Conservation (phyloP, 2,113 vertebrate species). For the Aramus guarauna region DNA sequence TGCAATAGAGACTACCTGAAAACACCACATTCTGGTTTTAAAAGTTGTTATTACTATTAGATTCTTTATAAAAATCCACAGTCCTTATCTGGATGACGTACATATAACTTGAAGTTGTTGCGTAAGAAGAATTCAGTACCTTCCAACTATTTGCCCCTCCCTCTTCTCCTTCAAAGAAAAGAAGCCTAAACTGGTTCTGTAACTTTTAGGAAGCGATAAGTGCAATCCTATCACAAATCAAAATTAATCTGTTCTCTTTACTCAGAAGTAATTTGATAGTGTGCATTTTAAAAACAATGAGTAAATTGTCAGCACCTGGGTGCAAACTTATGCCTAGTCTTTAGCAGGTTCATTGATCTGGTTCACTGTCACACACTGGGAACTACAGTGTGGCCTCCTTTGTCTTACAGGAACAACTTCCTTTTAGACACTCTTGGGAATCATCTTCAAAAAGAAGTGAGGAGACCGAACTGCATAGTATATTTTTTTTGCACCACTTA, state of each 20-base stretch:
- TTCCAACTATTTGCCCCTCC: not conserved
- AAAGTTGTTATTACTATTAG: not conserved
- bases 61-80: not conserved
- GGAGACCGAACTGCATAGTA: not conserved
- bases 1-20: not conserved
- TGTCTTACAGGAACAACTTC: not conserved
- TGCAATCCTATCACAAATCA: not conserved
- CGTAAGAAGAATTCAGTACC: not conserved
- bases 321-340: not conserved
- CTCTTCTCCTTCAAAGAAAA: not conserved
- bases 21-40: not conserved
- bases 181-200: conserved; percentile 2
- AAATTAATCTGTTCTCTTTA: not conserved
- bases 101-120: not conserved
- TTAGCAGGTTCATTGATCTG: not conserved
- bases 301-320: not conserved
- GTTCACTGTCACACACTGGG: not conserved
- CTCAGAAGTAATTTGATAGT: not conserved
- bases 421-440: not conserved
- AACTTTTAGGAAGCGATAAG: not conserved
- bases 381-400: not conserved
- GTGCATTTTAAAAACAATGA: not conserved
- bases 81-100: not conserved
- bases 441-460: not conserved
- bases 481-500: not conserved